Percentiles rank a stretch among this genome's conserved stretches.
Conservation (phyloP, 2,113 vertebrate species). For the Ahaetulla prasina region DNA sequence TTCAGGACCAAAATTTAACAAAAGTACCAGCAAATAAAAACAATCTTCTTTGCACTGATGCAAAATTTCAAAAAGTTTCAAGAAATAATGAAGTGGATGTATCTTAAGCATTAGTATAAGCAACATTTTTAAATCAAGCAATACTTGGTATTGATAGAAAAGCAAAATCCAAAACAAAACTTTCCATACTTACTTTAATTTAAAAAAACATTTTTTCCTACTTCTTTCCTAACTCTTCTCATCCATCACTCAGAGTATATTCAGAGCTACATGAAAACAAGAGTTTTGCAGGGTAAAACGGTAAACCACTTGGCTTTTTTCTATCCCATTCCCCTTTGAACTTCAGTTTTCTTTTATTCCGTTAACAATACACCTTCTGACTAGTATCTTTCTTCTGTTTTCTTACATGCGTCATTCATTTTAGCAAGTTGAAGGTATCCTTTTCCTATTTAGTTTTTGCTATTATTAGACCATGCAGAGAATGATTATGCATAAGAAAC, state of each 20-base stretch:
- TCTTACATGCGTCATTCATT: background rate
- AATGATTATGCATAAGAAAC: background rate
- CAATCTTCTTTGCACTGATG: background rate
- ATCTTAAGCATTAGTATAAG: background rate
- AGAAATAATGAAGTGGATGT: background rate
- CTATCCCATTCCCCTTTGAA: background rate
- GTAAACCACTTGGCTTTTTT: background rate
- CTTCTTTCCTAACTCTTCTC: background rate
- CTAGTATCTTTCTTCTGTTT: background rate
- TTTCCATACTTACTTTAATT: background rate
- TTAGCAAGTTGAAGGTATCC: background rate
- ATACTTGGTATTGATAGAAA: background rate
- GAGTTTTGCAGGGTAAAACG: background rate
- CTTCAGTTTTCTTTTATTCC: background rate
- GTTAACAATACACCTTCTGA: background rate
- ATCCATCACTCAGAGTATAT: background rate
- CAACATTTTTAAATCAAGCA: background rate
- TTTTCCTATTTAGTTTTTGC: background rate
- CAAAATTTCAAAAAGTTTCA: background rate
- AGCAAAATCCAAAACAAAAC: background rate
- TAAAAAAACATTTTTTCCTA: background rate
- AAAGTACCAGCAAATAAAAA: background rate
- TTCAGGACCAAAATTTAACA: slow-evolving; percentile 46
- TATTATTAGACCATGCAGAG: background rate
- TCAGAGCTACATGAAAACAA: background rate